Evolutionary conservation across 2,113 vertebrate species (phyloP).

Genomic region (Lagopus muta): DNA sequence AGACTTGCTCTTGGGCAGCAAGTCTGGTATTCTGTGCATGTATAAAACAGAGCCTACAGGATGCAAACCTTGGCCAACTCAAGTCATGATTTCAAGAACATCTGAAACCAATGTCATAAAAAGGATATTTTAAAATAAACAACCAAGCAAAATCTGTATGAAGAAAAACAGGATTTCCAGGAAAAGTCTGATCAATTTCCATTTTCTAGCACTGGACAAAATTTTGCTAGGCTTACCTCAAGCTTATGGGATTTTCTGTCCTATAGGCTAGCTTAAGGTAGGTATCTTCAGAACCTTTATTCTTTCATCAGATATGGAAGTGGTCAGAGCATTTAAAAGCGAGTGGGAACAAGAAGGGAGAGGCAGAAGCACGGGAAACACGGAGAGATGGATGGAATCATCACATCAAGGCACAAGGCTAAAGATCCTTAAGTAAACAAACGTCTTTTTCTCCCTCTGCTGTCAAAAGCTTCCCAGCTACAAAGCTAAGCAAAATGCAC

Average conservation of each 20-base stretch:
- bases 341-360: neutral
- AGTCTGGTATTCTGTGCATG: neutral
- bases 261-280: neutral
- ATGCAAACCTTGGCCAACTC: neutral
- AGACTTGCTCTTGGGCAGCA: neutral
- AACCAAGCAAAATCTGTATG: accelerated
- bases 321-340: neutral
- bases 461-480: neutral
- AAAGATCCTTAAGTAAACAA: neutral
- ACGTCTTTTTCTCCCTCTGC: neutral
- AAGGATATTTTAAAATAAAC: neutral
- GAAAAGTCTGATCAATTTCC: neutral
- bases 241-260: neutral
- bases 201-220: neutral
- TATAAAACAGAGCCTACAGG: neutral
- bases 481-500: neutral
- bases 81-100: neutral
- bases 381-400: neutral
- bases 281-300: neutral
- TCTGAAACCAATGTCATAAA: neutral
- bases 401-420: neutral
- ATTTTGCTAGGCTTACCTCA: neutral
- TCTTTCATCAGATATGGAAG: neutral
- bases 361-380: neutral
- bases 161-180: neutral